phyloP scores from a whole-genome alignment of 2,113 vertebrate species.

The Poecilia latipinna region DNA sequence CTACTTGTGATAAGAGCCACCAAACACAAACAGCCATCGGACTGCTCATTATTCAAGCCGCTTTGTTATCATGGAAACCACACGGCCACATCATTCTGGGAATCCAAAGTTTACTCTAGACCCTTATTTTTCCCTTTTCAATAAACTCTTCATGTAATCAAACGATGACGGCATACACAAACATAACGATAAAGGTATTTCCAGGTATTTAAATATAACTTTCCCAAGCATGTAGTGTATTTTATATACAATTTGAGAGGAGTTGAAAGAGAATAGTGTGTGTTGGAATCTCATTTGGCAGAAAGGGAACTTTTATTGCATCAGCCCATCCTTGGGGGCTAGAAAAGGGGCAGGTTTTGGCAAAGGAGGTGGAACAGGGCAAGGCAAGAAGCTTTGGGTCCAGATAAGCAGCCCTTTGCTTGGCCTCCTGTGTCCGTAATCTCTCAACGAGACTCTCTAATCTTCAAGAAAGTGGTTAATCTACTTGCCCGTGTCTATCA shows the following conservation, averaged over 20 bases:
- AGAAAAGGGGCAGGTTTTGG: conserved; percentile 46
- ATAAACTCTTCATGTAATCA: conserved; percentile 46
- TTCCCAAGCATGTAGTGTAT: conserved; percentile 19
- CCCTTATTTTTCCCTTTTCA: conserved; percentile 26
- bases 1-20: conserved; percentile 33
- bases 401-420: conserved; percentile 64
- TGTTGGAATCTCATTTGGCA: conserved; percentile 66
- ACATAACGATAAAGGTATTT: conserved; percentile 30
- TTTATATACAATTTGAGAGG: conserved; percentile 54
- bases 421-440: conserved; percentile 64
- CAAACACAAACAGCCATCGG: conserved; percentile 23
- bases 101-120: conserved; percentile 67
- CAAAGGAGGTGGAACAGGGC: conserved; percentile 43
- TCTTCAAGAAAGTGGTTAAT: conserved; percentile 70
- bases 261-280: conserved; percentile 47
- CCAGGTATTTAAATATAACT: conserved; percentile 6
- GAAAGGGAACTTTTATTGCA: conserved; percentile 52
- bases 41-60: neutral
- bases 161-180: conserved; percentile 18
- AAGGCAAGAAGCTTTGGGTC: conserved; percentile 52
- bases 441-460: conserved; percentile 64
- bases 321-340: conserved; percentile 44
- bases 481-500: conserved; percentile 53
- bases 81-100: conserved; percentile 18
- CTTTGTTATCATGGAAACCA: conserved; percentile 52